A percentile compares a stretch with the other conserved stretches of the same genome.
phyloP scores from a whole-genome alignment of 2,888 invertebrate species.

The Drosophila longiperda region DNA sequence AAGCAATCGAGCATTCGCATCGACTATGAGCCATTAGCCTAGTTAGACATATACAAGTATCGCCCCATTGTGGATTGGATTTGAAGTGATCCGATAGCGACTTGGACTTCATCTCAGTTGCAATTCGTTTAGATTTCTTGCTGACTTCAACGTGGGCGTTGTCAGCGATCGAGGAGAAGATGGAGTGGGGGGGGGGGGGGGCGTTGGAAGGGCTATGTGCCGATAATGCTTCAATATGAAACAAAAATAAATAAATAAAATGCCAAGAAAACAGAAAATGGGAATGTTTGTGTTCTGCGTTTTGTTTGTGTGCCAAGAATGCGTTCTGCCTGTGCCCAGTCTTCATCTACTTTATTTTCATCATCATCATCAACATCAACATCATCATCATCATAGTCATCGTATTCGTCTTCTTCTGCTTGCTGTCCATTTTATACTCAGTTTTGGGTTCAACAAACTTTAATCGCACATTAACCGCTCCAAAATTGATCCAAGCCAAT shows the following conservation, averaged over 20 bases:
- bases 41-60: slow-evolving; percentile 34
- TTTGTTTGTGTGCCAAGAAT: slow-evolving; percentile 63
- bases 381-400: neutral
- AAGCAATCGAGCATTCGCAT: slow-evolving; percentile 42
- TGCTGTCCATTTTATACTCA: slow-evolving; percentile 19
- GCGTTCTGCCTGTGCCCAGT: slow-evolving; percentile 33
- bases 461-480: slow-evolving; percentile 68
- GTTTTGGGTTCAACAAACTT: slow-evolving; percentile 69
- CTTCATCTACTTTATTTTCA: slow-evolving; percentile 4
- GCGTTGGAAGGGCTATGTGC: slow-evolving; percentile 8
- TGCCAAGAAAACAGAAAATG: slow-evolving; percentile 34
- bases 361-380: neutral
- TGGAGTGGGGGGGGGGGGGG: neutral
- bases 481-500: slow-evolving; percentile 53
- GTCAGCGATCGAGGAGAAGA: neutral
- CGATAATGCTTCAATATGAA: slow-evolving; percentile 56
- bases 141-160: slow-evolving; percentile 13
- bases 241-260: slow-evolving; percentile 51
- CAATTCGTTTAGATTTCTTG: slow-evolving; percentile 45
- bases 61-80: slow-evolving; percentile 21
- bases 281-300: slow-evolving; percentile 67
- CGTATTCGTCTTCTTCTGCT: neutral
- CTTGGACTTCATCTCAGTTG: slow-evolving; percentile 44
- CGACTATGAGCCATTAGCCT: slow-evolving; percentile 47
- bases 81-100: slow-evolving; percentile 27